phyloP scores from a whole-genome alignment of 2,888 invertebrate species.

The Tridacna gigas region DNA sequence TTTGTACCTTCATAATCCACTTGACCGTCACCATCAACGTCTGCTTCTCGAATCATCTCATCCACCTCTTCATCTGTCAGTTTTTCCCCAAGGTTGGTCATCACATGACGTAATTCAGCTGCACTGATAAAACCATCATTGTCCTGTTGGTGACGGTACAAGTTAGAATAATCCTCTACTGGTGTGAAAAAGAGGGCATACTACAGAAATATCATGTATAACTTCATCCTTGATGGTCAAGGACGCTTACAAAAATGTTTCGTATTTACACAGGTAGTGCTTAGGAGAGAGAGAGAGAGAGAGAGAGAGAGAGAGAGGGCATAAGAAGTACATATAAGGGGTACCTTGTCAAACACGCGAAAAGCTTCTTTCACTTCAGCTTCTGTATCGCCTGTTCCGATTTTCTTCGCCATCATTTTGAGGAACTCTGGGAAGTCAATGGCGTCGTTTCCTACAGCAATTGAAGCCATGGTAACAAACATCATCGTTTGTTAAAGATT shows the following conservation, averaged over 20 bases:
- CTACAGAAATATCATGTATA: too few species aligned
- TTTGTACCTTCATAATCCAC: conserved; percentile 8
- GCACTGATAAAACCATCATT: conserved; percentile 29
- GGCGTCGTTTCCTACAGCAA: conserved; percentile 35
- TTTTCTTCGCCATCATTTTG: conserved; percentile 48
- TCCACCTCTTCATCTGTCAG: neutral
- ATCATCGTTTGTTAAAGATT: too few species aligned
- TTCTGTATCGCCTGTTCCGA: conserved; percentile 21
- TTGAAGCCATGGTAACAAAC: neutral
- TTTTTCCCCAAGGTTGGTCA: conserved; percentile 17
- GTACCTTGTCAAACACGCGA: conserved; percentile 45
- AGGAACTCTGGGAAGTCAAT: conserved; percentile 50
- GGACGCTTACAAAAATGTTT: too few species aligned
- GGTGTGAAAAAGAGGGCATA: too few species aligned
- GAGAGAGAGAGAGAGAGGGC: too few species aligned
- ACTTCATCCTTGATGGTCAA: too few species aligned
- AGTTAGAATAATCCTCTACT: too few species aligned
- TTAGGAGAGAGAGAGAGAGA: too few species aligned
- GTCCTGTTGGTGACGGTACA: neutral
- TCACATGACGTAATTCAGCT: conserved; percentile 25
- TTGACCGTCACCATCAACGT: neutral
- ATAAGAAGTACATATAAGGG: neutral
- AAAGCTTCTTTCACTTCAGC: conserved; percentile 43
- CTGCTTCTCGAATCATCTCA: conserved; percentile 9
- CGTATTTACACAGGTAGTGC: too few species aligned